A percentile compares a stretch with the other conserved stretches of the same genome.
Evolutionary conservation across 1,140 invertebrate species (phyloP).

Genomic region (Maconellicoccus hirsutus): DNA sequence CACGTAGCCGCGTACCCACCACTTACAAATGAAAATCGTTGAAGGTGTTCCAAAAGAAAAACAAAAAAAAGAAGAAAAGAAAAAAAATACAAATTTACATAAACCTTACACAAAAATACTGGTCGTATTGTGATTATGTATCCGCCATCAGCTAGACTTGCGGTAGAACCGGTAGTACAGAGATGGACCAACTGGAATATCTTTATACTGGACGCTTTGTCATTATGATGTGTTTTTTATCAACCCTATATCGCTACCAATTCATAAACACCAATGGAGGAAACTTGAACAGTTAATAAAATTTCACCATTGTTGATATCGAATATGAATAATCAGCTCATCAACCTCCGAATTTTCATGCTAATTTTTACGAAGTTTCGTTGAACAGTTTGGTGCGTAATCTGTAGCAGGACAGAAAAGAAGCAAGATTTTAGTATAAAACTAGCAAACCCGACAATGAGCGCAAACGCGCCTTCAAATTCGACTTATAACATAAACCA

Average conservation of each 20-base stretch:
- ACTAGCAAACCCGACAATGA: too few species aligned
- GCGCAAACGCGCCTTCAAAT: too few species aligned
- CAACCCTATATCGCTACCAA: not conserved
- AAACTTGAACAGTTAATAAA: constrained; percentile 9
- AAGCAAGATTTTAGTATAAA: too few species aligned
- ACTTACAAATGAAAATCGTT: not conserved
- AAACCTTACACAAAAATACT: constrained; percentile 4
- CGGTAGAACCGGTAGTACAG: not conserved
- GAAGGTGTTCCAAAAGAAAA: not conserved
- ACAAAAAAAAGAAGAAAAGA: not conserved
- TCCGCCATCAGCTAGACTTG: not conserved
- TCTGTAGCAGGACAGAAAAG: too few species aligned
- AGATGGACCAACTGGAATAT: not conserved
- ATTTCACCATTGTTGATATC: not conserved
- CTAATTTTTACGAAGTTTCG: too few species aligned
- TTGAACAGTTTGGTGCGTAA: too few species aligned
- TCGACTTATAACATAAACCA: too few species aligned
- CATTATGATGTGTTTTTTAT: constrained; percentile 5
- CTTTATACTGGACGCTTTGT: constrained; percentile 7
- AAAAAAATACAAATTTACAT: not conserved
- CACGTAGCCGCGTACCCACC: too few species aligned
- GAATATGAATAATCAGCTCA: not conserved
- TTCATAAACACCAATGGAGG: not conserved
- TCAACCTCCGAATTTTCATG: too few species aligned
- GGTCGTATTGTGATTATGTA: not conserved